These are phyloP conservation scores for Parnassius mnemosyne DNA, from an alignment of 2,888 invertebrate genomes.

Conservation along the genomic window DNA sequence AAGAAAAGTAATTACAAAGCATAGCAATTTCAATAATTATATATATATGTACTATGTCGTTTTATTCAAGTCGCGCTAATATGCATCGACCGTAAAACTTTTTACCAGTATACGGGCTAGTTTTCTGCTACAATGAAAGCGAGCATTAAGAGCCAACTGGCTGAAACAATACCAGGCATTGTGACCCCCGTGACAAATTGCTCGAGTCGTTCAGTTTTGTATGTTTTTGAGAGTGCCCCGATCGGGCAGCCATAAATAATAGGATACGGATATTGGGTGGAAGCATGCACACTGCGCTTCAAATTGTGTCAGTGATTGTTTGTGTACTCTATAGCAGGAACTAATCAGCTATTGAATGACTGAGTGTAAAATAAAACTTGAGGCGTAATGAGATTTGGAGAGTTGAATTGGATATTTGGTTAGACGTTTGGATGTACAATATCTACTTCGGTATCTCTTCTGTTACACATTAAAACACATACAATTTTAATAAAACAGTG, in stretches of 20 bases:
- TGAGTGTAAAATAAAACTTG: conserved; percentile 2
- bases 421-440: too few species aligned
- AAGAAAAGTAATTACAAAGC: too few species aligned
- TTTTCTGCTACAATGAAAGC: conserved; percentile 59
- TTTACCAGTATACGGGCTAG: conserved; percentile 46
- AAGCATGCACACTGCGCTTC: conserved; percentile 61
- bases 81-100: conserved; percentile 36
- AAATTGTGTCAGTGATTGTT: conserved; percentile 66
- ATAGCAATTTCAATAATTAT: conserved; percentile 8
- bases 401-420: too few species aligned
- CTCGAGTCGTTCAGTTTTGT: conserved; percentile 66
- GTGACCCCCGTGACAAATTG: conserved; percentile 70
- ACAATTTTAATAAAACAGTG: too few species aligned
- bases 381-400: not conserved
- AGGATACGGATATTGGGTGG: conserved; percentile 68
- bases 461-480: too few species aligned
- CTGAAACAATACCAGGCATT: conserved; percentile 70
- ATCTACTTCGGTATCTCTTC: too few species aligned
- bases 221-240: conserved; percentile 69
- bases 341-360: conserved; percentile 29
- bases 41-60: conserved; percentile 17
- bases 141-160: conserved; percentile 55
- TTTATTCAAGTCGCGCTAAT: conserved; percentile 17
- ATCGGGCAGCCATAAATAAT: conserved; percentile 65
- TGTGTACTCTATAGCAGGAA: conserved; percentile 44